Evolutionary conservation across 2,888 invertebrate species (phyloP), one percentile per base, ranked within the genome.

Genomic region (Drosophila bunnanda): DNA sequence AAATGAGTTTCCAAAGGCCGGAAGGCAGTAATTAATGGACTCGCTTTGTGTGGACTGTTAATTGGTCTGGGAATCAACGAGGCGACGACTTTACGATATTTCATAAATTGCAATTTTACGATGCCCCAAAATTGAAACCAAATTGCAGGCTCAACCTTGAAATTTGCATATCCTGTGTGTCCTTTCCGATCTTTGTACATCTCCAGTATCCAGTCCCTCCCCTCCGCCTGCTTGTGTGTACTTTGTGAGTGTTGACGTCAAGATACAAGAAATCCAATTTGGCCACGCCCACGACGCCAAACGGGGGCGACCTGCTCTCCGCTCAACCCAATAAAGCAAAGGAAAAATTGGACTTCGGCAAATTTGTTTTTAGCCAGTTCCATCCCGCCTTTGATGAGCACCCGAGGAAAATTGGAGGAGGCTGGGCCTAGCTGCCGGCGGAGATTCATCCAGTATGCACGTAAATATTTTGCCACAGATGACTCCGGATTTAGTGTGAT

Each of bases 1-100:
- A 86, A 86, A 86, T 88, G 87, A 87, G 89, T 87, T 86, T 86
- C 77, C 79, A 69, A 84, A 81, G 85, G 76, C 87, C 85, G 85
- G 89, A 87, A 86, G 85, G 80, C 75, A 75, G 79, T 76, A 88
- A 86, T 86, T 86, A 86, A 78, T 78, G 59, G 58, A 79, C 70
- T 76, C 66, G 70, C 80, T 78, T 77, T 80, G 81, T 81, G 69
- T 75, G 74, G 38, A 43, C 52, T 67, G 57, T 46, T 81, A 79
- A 83, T 81, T 81, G 79, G 72, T 43, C 44, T 74, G 72, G 64
- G 39, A 76, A 78, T 78, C 67, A 69, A 70, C 57, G 44, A 68
- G 41, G 39, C 43, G 46, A 28, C 55, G 67, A 67, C 62, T 71
- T 71, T 57, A 53, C 55, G 62, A 59, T 70, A 70, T 71, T 48